Conservation (phyloP, 2,888 invertebrate species). For the Coecobrya sp. region DNA sequence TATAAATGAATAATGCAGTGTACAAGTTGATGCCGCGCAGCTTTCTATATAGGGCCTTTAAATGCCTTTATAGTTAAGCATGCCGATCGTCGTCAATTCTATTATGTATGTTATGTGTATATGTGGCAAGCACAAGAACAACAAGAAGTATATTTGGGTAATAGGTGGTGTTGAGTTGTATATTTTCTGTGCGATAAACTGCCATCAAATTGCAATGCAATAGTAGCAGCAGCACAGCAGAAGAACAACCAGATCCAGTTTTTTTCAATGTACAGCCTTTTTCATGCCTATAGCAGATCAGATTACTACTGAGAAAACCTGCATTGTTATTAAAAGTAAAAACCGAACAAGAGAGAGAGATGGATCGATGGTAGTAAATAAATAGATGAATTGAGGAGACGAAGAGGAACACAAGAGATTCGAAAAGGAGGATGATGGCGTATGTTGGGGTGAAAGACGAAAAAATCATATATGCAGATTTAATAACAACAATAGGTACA, state of each 20-base stretch:
- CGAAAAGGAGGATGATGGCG: not conserved
- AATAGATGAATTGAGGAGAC: slow-evolving; percentile 46
- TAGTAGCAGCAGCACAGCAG: no score
- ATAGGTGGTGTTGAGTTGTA: slow-evolving; percentile 8
- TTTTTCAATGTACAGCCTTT: slow-evolving; percentile 76
- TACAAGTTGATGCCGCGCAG: not conserved
- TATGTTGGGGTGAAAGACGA: slow-evolving; percentile 11
- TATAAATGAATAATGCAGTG: not conserved
- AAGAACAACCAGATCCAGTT: slow-evolving; percentile 81
- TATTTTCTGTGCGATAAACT: slow-evolving; percentile 63
- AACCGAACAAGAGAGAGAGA: slow-evolving; percentile 70
- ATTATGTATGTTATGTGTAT: not conserved
- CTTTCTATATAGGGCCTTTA: not conserved
- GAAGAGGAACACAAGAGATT: not conserved
- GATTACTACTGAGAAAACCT: slow-evolving; percentile 80
- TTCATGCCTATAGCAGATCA: slow-evolving; percentile 82
- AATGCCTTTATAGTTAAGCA: not conserved
- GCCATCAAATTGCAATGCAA: slow-evolving; percentile 79
- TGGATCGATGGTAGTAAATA: slow-evolving; percentile 31
- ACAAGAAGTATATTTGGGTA: not conserved
- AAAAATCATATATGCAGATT: slow-evolving; percentile 72
- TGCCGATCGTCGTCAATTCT: not conserved
- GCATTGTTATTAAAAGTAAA: slow-evolving; percentile 82
- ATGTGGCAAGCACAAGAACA: no score
- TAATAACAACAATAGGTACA: slow-evolving; percentile 80